Evolutionary conservation across 1,140 invertebrate genomes (phyloP), one percentile per base, ranked within the genome.

Genomic region (Anastrepha ludens): DNA sequence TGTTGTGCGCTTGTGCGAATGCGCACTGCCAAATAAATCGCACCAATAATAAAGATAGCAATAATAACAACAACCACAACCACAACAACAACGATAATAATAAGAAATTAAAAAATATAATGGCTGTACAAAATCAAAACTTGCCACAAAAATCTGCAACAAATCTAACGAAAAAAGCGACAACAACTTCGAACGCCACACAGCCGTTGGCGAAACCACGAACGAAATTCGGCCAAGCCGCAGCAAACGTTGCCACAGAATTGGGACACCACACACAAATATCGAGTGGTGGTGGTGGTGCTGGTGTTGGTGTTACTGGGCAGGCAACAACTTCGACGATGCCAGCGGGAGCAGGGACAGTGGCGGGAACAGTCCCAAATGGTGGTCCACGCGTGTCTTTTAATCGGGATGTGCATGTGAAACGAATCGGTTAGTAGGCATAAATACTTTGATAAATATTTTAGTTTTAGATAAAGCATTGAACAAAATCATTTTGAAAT

Each of bases 331-430:
- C 44, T 55, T n/a, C 60, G 39, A 86, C 58, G 50, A 70, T 62
- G 60, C 58, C 29, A 86, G 9, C 64, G 29, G 5, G 62, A 78
- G 59, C 87, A 15, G 65, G 17, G 47, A 65, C 65, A 55, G 60
- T 59, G 62, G 13, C 60, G 62, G 65, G 60, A 39, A 44, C 78
- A 59, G 44, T 29, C 41, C 17, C 88, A 13, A 93, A 93, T 89
- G 95, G 95, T 90, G 95, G 95, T 93, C 95, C 96, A 89, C 94
- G 95, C 90, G 97, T 98, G 90, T 97, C 97, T 90, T 98, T 98
- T 95, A 97, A 98, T 95, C 95, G 96, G 92, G 97, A 97, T 95
- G 97, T 98, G 90, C 96, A 97, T 94, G 96, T 97, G 90, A 97
- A 97, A 94, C 95, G 97, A 94, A 97, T 97, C 93, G 96, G 96